Evolutionary conservation across 2,797 vertebrate species (phyloP), one percentile per base, ranked within the genome.

Genomic region (Pteropus rufus): DNA sequence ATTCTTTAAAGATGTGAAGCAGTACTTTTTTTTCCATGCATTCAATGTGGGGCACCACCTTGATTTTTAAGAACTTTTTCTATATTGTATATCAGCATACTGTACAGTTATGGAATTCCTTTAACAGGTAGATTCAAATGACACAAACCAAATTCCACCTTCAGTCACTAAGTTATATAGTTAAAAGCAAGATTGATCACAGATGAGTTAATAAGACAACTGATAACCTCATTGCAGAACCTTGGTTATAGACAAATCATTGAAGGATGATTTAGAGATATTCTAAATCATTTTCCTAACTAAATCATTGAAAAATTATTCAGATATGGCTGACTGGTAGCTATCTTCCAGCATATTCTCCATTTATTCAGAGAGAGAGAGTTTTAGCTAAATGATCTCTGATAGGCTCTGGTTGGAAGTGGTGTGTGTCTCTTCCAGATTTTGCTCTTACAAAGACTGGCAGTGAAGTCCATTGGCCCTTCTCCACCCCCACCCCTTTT

Each of bases 211-310:
- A 24, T 83, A 92, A 52, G 62, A 67, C 18, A 82, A 81, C 24
- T 8, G 14, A 56, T 7, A 69, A 41, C 9, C 5, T 73, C 18
- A 19, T 15, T 0, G 0, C 9, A 44, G 75, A 34, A 34, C 14
- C 56, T 81, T 80, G 62, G 21, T 95, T 87, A 34, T 0, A 81
- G 67, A 54, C 18, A 79, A 36, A 62, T 84, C 52, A 31, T 52
- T 60, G 24, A 41, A 65, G 34, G 46, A 21, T 9, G 44, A 60
- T 41, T 96, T 44, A 54, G 41, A 16, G 65, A 52, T 72, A 9
- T 12, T 94, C 46, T 39, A 49, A 34, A 15, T 23, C 23, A n/a
- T 69, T 89, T 93, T 91, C 41, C 41, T 94, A 67, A 85, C 29
- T 29, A 67, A 31, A 41, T 89, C 7, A 56, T 24, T 34, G 52